A percentile compares a stretch with the other conserved stretches of the same genome.
Conservation (phyloP, 2,888 invertebrate genomes). For the Agrotis ipsilon region DNA sequence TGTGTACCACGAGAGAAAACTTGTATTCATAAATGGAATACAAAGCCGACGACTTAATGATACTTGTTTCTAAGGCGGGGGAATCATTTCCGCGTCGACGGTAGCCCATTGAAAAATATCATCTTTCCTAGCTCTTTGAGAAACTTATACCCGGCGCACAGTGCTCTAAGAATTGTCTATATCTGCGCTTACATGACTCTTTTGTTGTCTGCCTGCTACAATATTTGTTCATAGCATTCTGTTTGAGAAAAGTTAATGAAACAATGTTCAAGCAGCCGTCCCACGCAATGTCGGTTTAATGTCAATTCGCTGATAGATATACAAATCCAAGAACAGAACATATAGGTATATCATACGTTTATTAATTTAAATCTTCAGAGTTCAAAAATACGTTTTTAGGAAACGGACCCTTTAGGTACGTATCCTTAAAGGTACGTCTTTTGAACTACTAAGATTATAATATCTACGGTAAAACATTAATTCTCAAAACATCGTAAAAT, state of each 20-base stretch:
- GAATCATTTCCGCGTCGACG: conserved; percentile 3
- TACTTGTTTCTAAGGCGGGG: conserved; percentile 7
- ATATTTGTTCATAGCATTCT: conserved; percentile 22
- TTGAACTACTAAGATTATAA: no score
- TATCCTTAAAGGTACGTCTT: no score
- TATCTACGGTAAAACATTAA: no score
- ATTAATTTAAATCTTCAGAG: no score
- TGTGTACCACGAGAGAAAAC: not conserved
- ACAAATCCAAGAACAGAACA: conserved; percentile 1
- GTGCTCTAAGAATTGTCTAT: conserved; percentile 10
- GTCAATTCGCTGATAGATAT: conserved; percentile 2
- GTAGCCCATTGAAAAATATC: conserved; percentile 19
- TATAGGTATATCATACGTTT: no score
- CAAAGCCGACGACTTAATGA: conserved; percentile 10
- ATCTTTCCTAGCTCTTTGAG: conserved; percentile 28
- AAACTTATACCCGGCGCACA: conserved; percentile 10
- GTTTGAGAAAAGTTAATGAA: conserved; percentile 32
- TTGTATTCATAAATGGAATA: conserved; percentile 11
- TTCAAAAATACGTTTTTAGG: no score
- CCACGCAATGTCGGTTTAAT: not conserved
- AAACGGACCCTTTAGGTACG: no score
- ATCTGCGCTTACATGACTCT: conserved; percentile 10
- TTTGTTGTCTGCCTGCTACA: conserved; percentile 17
- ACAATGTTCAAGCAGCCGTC: conserved; percentile 18
- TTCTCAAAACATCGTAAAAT: no score